Percentiles rank a stretch among this genome's conserved stretches.
Conservation (phyloP, 2,797 vertebrate species). For the Luscinia luscinia region DNA sequence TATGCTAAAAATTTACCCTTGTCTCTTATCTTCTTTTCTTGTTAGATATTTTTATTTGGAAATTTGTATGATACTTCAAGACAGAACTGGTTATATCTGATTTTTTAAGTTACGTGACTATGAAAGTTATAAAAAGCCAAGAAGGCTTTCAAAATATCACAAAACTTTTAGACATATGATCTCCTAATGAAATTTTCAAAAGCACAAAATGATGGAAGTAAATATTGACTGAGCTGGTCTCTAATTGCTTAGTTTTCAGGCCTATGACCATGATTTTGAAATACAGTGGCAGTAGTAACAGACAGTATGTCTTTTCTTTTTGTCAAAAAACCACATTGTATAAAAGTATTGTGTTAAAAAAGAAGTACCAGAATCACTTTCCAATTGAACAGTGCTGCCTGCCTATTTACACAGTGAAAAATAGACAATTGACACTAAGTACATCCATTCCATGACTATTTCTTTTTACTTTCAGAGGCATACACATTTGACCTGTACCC, state of each 20-base stretch:
- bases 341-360: not conserved
- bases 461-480: not conserved
- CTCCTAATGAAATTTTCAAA: not conserved
- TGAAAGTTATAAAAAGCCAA: not conserved
- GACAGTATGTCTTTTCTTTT: not conserved
- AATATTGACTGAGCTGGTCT: not conserved
- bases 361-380: not conserved
- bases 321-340: not conserved
- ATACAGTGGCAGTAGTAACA: not conserved
- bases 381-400: not conserved
- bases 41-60: not conserved
- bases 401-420: not conserved
- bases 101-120: not conserved
- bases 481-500: not conserved
- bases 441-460: not conserved
- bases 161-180: not conserved
- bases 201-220: not conserved
- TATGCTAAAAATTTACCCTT: conserved; percentile 13
- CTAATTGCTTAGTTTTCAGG: not conserved
- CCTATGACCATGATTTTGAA: not conserved
- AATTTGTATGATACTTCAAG: not conserved
- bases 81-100: not conserved
- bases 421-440: not conserved
- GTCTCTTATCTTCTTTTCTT: conserved; percentile 3
- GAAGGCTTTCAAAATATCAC: not conserved